phyloP scores from a whole-genome alignment of 2,113 vertebrate genomes.

The Oncorhynchus clarkii region DNA sequence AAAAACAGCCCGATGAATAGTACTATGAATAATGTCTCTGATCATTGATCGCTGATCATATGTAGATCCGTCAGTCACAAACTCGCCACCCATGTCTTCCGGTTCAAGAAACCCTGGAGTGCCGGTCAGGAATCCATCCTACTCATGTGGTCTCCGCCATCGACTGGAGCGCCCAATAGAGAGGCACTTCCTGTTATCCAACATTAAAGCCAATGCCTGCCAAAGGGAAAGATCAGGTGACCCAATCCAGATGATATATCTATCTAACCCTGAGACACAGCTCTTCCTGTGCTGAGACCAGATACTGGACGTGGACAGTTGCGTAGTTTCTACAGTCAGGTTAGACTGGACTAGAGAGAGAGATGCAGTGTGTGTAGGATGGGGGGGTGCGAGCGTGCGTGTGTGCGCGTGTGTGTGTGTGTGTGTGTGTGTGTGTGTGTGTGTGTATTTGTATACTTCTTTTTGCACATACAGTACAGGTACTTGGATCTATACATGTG shows the following conservation, averaged over 20 bases:
- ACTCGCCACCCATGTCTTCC: neutral
- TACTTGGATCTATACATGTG: neutral
- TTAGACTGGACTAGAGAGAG: too few relatives aligned
- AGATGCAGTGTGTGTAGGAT: neutral
- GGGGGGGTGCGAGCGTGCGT: neutral
- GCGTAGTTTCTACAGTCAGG: neutral
- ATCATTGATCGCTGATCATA: slow-evolving; percentile 57
- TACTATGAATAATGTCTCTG: slow-evolving; percentile 32
- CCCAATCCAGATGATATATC: slow-evolving; percentile 29
- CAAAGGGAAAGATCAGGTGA: slow-evolving; percentile 39
- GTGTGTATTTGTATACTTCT: too few relatives aligned
- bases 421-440: neutral
- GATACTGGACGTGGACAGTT: slow-evolving; percentile 20
- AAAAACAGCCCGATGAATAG: slow-evolving; percentile 1
- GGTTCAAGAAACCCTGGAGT: too few relatives aligned
- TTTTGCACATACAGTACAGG: neutral
- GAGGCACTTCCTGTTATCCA: slow-evolving; percentile 40
- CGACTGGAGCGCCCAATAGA: slow-evolving; percentile 38
- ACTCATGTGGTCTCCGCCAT: neutral
- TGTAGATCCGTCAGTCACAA: slow-evolving; percentile 14
- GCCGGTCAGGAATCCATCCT: slow-evolving; percentile 42
- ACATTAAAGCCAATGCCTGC: slow-evolving; percentile 22
- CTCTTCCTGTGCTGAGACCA: slow-evolving; percentile 31
- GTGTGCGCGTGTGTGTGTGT: neutral
- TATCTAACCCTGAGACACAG: slow-evolving; percentile 26